Evolutionary conservation across 2,113 vertebrate species (phyloP).

Genomic region (Laterallus jamaicensis): DNA sequence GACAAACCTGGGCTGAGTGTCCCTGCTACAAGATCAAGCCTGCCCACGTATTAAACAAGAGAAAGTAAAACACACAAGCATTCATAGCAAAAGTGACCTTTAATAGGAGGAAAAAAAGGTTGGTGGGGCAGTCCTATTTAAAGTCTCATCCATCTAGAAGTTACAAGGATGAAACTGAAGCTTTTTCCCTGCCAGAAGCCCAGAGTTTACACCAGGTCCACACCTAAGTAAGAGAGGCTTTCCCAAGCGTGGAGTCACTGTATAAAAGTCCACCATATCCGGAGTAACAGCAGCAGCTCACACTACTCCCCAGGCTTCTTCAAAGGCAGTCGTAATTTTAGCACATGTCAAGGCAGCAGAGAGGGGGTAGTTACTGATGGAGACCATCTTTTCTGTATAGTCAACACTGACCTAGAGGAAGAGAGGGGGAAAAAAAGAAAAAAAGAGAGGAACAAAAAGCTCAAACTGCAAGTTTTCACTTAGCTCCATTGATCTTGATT

Average conservation of each 20-base stretch:
- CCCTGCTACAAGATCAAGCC: neutral
- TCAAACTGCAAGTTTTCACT: neutral
- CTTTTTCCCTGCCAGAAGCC: neutral
- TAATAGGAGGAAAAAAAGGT: slow-evolving; percentile 7
- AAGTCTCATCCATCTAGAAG: neutral
- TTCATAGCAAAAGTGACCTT: slow-evolving; percentile 22
- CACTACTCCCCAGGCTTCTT: slow-evolving; percentile 91
- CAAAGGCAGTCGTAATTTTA: slow-evolving; percentile 95
- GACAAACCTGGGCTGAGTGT: neutral
- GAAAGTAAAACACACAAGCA: neutral
- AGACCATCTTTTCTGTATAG: slow-evolving; percentile 90
- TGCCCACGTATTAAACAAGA: neutral
- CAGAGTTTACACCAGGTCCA: neutral
- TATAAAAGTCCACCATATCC: neutral
- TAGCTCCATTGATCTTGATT: neutral
- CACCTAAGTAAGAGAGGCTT: neutral
- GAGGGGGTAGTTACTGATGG: slow-evolving; percentile 96
- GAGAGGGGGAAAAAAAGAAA: neutral
- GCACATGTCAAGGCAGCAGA: slow-evolving; percentile 95
- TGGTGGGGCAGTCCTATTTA: neutral
- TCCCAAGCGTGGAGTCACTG: neutral
- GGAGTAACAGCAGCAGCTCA: slow-evolving; percentile 67
- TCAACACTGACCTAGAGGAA: slow-evolving; percentile 86
- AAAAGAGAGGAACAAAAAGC: neutral
- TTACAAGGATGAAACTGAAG: neutral